Conservation (phyloP, 2,797 vertebrate genomes). For the Pseudotriccus pelzelni region DNA sequence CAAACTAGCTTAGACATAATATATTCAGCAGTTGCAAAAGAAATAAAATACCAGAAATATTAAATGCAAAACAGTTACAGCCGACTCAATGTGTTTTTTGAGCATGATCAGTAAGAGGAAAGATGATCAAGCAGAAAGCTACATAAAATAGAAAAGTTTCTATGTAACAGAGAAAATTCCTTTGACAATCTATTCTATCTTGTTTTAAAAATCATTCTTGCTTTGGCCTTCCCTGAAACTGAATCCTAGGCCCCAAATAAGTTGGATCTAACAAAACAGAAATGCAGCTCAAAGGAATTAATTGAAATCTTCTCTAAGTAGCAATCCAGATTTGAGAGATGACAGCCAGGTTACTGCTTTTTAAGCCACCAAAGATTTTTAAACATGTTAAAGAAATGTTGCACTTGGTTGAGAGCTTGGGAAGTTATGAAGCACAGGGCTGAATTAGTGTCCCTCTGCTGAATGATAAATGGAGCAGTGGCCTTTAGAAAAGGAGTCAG, state of each 20-base stretch:
- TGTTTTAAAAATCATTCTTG: not conserved
- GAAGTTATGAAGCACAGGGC: not conserved
- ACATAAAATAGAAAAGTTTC: not conserved
- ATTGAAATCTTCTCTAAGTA: not conserved
- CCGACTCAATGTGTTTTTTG: not conserved
- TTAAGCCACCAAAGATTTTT: not conserved
- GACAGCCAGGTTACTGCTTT: not conserved
- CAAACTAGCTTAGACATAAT: not conserved
- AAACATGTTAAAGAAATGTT: not conserved
- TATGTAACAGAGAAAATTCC: not conserved
- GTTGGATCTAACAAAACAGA: not conserved
- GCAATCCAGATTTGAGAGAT: not conserved
- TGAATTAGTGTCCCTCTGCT: not conserved
- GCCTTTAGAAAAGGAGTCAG: conserved; percentile 1
- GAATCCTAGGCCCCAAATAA: not conserved
- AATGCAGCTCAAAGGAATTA: not conserved
- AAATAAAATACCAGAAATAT: not conserved
- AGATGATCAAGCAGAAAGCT: not conserved
- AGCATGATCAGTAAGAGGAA: not conserved
- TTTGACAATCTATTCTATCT: not conserved
- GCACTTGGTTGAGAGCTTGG: not conserved
- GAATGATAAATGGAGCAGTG: not conserved
- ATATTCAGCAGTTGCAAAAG: not conserved
- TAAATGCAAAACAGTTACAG: not conserved
- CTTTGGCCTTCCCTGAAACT: not conserved